Conservation (phyloP, 2,113 vertebrate species). For the Lepus timidus region DNA sequence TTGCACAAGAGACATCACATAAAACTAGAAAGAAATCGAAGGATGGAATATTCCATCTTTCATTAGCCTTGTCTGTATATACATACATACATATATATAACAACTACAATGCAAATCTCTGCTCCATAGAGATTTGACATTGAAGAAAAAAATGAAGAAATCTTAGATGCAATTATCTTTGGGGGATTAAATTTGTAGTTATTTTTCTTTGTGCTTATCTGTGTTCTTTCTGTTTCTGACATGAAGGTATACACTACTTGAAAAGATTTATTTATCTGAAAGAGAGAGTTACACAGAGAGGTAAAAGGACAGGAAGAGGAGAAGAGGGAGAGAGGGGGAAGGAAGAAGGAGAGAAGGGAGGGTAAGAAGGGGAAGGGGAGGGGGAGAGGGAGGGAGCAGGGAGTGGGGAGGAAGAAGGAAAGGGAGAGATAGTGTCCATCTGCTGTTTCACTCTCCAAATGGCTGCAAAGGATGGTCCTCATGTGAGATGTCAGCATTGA, state of each 20-base stretch:
- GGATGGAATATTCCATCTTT: background rate
- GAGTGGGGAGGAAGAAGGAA: too few species aligned
- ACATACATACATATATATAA: background rate
- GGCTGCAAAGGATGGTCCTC: too few species aligned
- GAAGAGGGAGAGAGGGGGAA: too few species aligned
- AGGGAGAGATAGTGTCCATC: too few species aligned
- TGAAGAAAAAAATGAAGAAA: background rate
- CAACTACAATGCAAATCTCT: background rate
- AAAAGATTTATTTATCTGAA: too few species aligned
- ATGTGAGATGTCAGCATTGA: too few species aligned
- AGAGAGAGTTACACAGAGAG: too few species aligned
- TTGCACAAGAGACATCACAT: background rate
- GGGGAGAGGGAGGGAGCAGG: too few species aligned
- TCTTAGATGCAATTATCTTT: constrained; percentile 4
- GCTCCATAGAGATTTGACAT: background rate
- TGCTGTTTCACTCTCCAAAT: too few species aligned
- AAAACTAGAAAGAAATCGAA: background rate
- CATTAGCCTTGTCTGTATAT: background rate
- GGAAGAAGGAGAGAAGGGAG: too few species aligned
- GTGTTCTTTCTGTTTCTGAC: constrained; percentile 25
- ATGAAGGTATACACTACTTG: background rate
- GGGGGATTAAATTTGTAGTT: background rate
- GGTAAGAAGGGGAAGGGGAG: too few species aligned
- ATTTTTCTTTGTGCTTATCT: constrained; percentile 34
- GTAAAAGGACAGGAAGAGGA: too few species aligned